Conservation (phyloP, 2,797 vertebrate species). For the Prunella strophiata region DNA sequence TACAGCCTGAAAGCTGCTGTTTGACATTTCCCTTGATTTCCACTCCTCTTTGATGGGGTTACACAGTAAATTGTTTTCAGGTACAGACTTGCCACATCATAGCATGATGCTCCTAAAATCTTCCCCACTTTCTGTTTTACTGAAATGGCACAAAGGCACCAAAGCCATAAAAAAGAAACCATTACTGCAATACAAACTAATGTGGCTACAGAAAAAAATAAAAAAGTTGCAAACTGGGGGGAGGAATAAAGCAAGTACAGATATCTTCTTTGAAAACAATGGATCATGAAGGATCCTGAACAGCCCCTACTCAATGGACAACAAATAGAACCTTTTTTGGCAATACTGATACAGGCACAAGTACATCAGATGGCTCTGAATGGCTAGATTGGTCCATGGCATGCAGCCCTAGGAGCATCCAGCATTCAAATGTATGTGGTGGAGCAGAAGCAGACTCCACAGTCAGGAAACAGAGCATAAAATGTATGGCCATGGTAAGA, state of each 20-base stretch:
- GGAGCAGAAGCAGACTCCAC: background rate
- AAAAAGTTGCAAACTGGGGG: background rate
- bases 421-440: background rate
- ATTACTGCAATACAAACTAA: background rate
- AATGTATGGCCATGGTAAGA: background rate
- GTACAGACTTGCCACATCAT: background rate
- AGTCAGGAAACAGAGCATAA: background rate
- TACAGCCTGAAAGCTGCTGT: background rate
- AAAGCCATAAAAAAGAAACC: background rate
- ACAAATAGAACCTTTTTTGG: background rate
- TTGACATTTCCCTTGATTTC: constrained; percentile 25
- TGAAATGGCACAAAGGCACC: background rate
- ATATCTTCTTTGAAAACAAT: background rate
- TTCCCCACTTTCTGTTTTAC: background rate
- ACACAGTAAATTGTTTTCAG: background rate
- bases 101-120: background rate
- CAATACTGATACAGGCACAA: fast-evolving
- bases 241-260: background rate
- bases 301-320: background rate
- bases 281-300: background rate
- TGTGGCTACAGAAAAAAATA: background rate
- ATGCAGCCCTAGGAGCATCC: background rate
- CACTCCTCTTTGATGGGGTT: background rate
- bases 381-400: background rate
- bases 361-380: background rate